These are phyloP conservation scores for Junonia oenone DNA, from an alignment of 2,888 invertebrate genomes.

Conservation along the genomic window DNA sequence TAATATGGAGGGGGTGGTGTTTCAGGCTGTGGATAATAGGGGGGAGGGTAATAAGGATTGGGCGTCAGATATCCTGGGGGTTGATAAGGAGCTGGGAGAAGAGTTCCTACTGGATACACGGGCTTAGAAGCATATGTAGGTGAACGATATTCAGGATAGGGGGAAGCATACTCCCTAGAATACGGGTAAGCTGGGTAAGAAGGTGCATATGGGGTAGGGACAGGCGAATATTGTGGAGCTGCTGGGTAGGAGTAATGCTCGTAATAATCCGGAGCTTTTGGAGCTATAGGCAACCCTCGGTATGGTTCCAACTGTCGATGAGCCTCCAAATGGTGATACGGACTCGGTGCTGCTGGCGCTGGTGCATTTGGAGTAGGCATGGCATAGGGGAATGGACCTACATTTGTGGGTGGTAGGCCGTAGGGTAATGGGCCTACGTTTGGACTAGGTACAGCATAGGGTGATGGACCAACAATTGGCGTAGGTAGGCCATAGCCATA, in stretches of 20 bases:
- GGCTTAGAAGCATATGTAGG: constrained; percentile 15
- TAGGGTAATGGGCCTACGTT: too few species aligned
- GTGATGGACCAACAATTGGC: too few species aligned
- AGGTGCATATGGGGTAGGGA: constrained; percentile 4
- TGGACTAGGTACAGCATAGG: too few species aligned
- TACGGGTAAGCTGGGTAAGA: constrained; percentile 8
- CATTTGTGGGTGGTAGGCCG: too few species aligned
- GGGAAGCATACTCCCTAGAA: constrained; percentile 2
- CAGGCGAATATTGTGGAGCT: neutral
- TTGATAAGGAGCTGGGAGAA: neutral
- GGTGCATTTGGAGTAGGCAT: constrained; percentile 20
- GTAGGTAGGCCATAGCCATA: too few species aligned
- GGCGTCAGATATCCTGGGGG: neutral
- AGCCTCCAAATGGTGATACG: constrained; percentile 14
- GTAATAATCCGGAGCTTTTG: constrained; percentile 12
- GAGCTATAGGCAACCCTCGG: neutral
- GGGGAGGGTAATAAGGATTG: neutral
- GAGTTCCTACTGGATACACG: too few species aligned
- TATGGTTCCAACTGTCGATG: constrained; percentile 12
- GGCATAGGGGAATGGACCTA: constrained; percentile 29
- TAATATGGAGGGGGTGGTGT: constrained; percentile 27
- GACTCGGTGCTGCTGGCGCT: constrained; percentile 17
- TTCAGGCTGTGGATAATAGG: constrained; percentile 13
- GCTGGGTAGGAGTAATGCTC: constrained; percentile 15
- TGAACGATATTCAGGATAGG: constrained; percentile 9